Base-by-base conservation (phyloP, 2,113 vertebrate genomes). In the Sturnus vulgaris region DNA sequence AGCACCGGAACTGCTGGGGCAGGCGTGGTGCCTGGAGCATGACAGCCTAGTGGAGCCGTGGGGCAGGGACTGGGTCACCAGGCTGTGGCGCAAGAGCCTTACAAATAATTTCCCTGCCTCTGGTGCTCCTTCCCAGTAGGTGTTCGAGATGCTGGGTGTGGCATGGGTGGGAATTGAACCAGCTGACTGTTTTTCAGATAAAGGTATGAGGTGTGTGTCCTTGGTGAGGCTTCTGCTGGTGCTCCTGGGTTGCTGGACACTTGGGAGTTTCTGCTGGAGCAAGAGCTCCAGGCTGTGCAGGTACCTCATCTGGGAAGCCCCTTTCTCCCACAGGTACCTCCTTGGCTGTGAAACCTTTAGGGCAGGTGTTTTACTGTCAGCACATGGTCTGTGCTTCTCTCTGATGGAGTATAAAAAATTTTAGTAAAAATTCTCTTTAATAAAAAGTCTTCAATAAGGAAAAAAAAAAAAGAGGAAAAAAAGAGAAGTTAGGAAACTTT, bases 401-500 rank as follows among this genome's bases (percentile, higher is more conserved):
- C n/a, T 1, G 5, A 27, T 39, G 69, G 39, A 55, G 3, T 12
- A 3, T 56, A 53, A 84, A 31, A 8, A 5, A 2, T 47, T 53
- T 28, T 53, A 37, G 24, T 57, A 20, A 3, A 37, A 6, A 31
- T 55, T 50, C 13, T 37, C 50, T n/a, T 50, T 21, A 42, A 69
- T 55, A 35, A 52, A 68, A 83, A 16, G 6, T 60, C 30, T 63
- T 35, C 12, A 11, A 18, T 55, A 21, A 25, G 60, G 20, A 2
- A 1, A 19, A 44, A 64, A 16, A 46, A 46, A 35, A 30, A 5
- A 3, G 5, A 37, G 35, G 3, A 2, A 9, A 3, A n/a, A 68
- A n/a, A 4, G 21, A 30, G 73, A 92, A 59, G 53, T 72, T 81
- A 11, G 81, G 78, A 91, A 90, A 73, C 47, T 85, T 87, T 59